Percentiles rank a stretch among this genome's conserved stretches.
These are phyloP conservation scores for Pseudopipra pipra DNA, from an alignment of 2,113 vertebrate species.

Conservation along the genomic window DNA sequence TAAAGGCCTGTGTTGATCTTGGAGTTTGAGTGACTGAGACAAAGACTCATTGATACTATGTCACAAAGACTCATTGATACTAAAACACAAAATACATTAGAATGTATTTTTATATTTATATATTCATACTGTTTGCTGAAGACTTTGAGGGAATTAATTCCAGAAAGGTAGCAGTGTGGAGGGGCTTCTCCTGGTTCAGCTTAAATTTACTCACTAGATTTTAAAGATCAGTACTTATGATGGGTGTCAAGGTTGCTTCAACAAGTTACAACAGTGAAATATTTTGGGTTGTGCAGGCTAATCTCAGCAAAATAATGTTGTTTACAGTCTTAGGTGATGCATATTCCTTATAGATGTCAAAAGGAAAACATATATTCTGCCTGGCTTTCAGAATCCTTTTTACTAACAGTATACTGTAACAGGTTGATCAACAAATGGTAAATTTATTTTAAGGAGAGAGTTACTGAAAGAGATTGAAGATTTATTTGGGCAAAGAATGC, in stretches of 20 bases:
- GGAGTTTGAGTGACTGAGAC: constrained; percentile 13
- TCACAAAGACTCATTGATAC: not conserved
- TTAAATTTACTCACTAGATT: not conserved
- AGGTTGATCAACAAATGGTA: not conserved
- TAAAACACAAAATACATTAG: not conserved
- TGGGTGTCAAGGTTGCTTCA: not conserved
- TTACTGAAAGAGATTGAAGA: constrained; percentile 14
- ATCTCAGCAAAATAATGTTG: constrained; percentile 3
- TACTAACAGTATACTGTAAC: not conserved
- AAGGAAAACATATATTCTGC: not conserved
- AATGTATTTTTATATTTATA: not conserved
- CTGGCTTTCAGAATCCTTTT: not conserved
- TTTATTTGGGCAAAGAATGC: not conserved
- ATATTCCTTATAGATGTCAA: not conserved
- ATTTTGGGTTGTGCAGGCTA: not conserved
- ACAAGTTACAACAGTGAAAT: not conserved
- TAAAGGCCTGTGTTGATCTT: constrained; percentile 7
- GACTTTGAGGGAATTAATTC: not conserved
- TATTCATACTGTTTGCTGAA: not conserved
- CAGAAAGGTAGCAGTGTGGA: not conserved
- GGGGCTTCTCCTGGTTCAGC: not conserved
- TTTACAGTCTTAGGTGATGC: not conserved
- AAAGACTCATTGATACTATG: constrained; percentile 15
- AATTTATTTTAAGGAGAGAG: not conserved
- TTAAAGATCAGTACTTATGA: not conserved